These are phyloP conservation scores for Chromoteleia sp. DNA, from an alignment of 2,888 invertebrate species.

Conservation along the genomic window DNA sequence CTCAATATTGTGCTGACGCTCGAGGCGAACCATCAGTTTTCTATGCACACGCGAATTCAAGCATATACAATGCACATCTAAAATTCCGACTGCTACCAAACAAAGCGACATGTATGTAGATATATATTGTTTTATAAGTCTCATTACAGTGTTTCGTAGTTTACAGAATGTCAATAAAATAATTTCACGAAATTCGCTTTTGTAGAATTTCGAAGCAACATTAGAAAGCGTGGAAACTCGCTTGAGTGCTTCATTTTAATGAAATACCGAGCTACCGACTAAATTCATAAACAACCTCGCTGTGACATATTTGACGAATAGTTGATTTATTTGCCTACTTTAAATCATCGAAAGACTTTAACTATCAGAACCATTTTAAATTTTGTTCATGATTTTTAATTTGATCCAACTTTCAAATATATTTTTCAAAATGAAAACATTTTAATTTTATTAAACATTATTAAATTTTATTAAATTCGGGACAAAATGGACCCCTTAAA, in stretches of 20 bases:
- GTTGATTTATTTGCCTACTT: conserved; percentile 14
- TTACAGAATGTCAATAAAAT: conserved; percentile 66
- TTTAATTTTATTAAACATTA: too few species aligned
- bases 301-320: conserved; percentile 16
- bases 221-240: conserved; percentile 55
- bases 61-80: conserved; percentile 27
- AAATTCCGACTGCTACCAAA: conserved; percentile 29
- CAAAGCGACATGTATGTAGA: conserved; percentile 39
- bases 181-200: conserved; percentile 50
- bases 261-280: conserved; percentile 36
- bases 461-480: too few species aligned
- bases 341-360: conserved; percentile 9
- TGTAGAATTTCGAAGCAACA: conserved; percentile 44
- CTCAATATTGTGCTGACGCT: conserved; percentile 50
- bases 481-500: too few species aligned
- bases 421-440: too few species aligned
- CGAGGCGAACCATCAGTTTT: conserved; percentile 51
- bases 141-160: conserved; percentile 52
- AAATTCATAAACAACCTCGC: conserved; percentile 33
- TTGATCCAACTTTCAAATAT: too few species aligned
- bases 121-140: conserved; percentile 49
- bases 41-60: conserved; percentile 35
- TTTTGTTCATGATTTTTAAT: too few species aligned
- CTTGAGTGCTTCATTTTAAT: conserved; percentile 56
- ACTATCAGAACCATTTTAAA: too few species aligned